Base-by-base conservation (phyloP, 2,113 vertebrate genomes). In the Pungitius pungitius region DNA sequence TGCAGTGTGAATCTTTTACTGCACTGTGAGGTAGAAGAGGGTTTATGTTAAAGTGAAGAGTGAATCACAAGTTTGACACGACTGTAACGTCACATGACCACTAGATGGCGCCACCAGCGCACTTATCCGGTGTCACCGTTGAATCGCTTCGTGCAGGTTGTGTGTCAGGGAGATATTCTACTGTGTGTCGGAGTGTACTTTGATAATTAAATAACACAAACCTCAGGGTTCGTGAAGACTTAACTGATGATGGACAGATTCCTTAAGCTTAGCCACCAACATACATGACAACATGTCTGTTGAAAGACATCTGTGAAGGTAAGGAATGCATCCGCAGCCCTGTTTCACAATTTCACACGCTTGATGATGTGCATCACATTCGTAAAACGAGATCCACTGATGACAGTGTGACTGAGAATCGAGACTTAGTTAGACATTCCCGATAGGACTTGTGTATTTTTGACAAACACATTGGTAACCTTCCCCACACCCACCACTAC, bases 81-180 rank as follows among this genome's bases (percentile, higher is more conserved):
- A 26, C 2, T 67, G 13, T 15, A 7, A 0, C n/a, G 51, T 26
- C 51, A 54, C 10, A 3, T 37, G 13, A 27, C 77, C 84, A 66
- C 8, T 56, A 87, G 88, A 80, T 80, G 80, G 80, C 3, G 82
- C 47, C 57, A 74, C 45, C 49, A 66, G 27, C 54, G 33, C 4
- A 63, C 15, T 43, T 37, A 72, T 8, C 9, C 2, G 42, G 13
- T 47, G 22, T 51, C 15, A 52, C 12, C 5, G 20, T 10, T 1
- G 10, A 2, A 4, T 35, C 33, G 33, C 33, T 35, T 8, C 6
- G 33, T 35, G 33, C 33, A 35, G 8, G 8, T 4, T 49, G 0
- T 14, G 7, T 39, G 3, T 51, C 35, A 20, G 0, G 24, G n/a
- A 15, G n/a, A 13, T n/a, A 35, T 8, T 20, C 9, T 7, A 2